Conservation (phyloP, 2,797 vertebrate genomes). For the Sebastes alutus region DNA sequence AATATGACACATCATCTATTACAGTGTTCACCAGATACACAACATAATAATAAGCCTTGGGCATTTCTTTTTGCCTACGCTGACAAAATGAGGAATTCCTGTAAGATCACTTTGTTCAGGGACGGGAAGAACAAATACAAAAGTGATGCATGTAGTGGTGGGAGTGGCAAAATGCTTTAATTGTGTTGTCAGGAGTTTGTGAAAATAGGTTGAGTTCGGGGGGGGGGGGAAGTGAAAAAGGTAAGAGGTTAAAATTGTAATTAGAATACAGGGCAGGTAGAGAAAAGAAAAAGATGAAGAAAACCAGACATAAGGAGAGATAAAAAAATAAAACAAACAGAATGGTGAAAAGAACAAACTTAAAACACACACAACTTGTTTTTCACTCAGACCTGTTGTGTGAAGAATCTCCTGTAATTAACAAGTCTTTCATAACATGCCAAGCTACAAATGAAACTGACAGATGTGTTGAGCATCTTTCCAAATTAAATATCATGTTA, state of each 20-base stretch:
- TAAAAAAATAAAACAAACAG: slow-evolving; percentile 1
- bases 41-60: slow-evolving; percentile 19
- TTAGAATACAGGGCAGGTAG: neutral
- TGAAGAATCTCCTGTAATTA: slow-evolving; percentile 16
- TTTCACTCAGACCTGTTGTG: neutral
- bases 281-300: neutral
- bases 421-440: neutral
- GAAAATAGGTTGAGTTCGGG: neutral
- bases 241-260: neutral
- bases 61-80: neutral
- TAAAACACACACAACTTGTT: neutral
- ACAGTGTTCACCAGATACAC: slow-evolving; percentile 16
- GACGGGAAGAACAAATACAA: neutral
- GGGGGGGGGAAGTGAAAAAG: neutral
- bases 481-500: slow-evolving; percentile 2
- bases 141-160: neutral
- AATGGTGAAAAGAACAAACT: neutral
- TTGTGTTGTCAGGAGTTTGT: slow-evolving; percentile 11
- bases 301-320: neutral
- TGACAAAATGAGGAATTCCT: slow-evolving; percentile 25
- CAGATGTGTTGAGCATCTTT: slow-evolving; percentile 23
- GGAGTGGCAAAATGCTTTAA: neutral
- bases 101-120: neutral
- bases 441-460: slow-evolving; percentile 20
- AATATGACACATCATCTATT: slow-evolving; percentile 58